Percentiles rank a stretch among this genome's conserved stretches.
Conservation (phyloP, 1,140 invertebrate genomes). For the Lamellibrachia luymesi region DNA sequence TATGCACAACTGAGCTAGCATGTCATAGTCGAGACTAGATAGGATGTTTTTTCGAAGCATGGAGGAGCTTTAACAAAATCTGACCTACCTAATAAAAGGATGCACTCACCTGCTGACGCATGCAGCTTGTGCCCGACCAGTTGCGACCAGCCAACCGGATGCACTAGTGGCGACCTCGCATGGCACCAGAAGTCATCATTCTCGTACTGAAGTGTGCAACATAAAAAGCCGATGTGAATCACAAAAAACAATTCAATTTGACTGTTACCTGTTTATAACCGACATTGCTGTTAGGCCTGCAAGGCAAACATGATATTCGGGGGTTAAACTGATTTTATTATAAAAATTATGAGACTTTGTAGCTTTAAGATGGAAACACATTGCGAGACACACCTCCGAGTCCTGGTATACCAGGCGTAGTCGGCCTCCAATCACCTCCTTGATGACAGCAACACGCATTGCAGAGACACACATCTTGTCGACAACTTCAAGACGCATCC, state of each 20-base stretch:
- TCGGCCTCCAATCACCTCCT: slow-evolving; percentile 86
- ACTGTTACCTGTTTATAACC: too few species aligned
- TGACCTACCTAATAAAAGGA: background rate
- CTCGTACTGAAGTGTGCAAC: slow-evolving; percentile 27
- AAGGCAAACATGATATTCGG: too few species aligned
- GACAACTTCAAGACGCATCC: slow-evolving; percentile 87
- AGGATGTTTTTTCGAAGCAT: too few species aligned
- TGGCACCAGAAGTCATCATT: slow-evolving; percentile 85
- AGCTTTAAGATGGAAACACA: slow-evolving; percentile 13
- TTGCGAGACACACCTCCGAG: slow-evolving; percentile 61
- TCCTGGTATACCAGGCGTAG: slow-evolving; percentile 89
- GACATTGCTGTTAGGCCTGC: too few species aligned
- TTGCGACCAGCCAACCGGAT: slow-evolving; percentile 91
- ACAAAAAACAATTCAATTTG: too few species aligned
- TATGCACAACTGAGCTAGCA: too few species aligned
- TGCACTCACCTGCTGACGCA: slow-evolving; percentile 66
- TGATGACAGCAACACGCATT: slow-evolving; percentile 84
- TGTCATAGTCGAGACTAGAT: too few species aligned
- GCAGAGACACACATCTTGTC: slow-evolving; percentile 92
- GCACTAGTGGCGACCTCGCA: slow-evolving; percentile 88
- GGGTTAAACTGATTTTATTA: too few species aligned
- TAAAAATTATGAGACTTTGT: background rate
- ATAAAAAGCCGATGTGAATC: background rate
- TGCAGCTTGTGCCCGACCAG: slow-evolving; percentile 79
- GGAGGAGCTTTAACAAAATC: too few species aligned